Conservation (phyloP, 2,888 invertebrate genomes). For the Caenorhabditis drosophilae region DNA sequence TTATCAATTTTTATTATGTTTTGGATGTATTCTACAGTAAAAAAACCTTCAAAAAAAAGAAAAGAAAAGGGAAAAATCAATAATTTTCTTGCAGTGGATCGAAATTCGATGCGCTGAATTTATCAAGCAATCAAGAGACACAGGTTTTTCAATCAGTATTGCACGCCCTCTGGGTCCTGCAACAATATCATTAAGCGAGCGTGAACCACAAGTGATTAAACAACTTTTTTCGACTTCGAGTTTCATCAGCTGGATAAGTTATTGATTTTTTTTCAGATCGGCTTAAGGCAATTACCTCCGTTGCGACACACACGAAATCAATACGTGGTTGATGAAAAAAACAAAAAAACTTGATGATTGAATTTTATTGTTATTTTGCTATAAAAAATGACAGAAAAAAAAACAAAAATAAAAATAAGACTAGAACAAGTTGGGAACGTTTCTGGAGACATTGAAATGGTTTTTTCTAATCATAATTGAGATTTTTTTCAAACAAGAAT, state of each 20-base stretch:
- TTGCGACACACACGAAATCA: slow-evolving; percentile 14
- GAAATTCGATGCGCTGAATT: slow-evolving; percentile 59
- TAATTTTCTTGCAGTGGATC: slow-evolving; percentile 34
- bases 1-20: not conserved
- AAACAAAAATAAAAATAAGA: too few species aligned
- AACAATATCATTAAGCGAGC: slow-evolving; percentile 55
- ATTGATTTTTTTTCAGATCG: too few species aligned
- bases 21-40: slow-evolving; percentile 24
- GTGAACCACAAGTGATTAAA: slow-evolving; percentile 1
- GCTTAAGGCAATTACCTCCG: slow-evolving; percentile 23
- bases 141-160: slow-evolving; percentile 62
- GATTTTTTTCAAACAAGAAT: too few species aligned
- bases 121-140: slow-evolving; percentile 60
- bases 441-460: too few species aligned
- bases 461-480: too few species aligned
- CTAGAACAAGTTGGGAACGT: too few species aligned
- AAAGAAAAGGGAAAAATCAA: too few species aligned
- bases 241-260: too few species aligned
- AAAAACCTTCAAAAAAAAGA: not conserved
- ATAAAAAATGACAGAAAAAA: too few species aligned
- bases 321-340: slow-evolving; percentile 12
- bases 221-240: slow-evolving; percentile 1
- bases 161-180: slow-evolving; percentile 59
- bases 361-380: not conserved
- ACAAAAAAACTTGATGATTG: not conserved